phyloP scores from a whole-genome alignment of 2,797 vertebrate species.

The Dicrostonyx torquatus region DNA sequence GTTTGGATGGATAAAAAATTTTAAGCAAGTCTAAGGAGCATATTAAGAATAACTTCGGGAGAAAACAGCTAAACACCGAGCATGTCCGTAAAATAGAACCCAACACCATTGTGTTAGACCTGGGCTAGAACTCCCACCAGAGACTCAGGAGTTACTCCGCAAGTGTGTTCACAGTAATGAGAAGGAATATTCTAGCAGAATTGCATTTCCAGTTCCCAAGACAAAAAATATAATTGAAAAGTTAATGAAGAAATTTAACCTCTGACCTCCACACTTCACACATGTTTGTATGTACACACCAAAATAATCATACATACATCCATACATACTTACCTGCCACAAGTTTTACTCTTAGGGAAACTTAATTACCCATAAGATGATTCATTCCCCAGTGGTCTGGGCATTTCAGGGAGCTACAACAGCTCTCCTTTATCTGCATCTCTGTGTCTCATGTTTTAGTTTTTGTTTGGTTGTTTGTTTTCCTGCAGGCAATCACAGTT shows the following conservation, averaged over 20 bases:
- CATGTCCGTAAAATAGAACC: not conserved
- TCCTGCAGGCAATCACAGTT: not conserved
- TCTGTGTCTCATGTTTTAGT: not conserved
- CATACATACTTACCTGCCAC: not conserved
- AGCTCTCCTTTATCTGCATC: not conserved
- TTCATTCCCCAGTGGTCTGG: not conserved
- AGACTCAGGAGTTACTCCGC: not conserved
- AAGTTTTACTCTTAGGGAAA: constrained; percentile 19
- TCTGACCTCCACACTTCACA: not conserved
- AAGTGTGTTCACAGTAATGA: not conserved
- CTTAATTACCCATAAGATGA: not conserved
- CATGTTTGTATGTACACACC: not conserved
- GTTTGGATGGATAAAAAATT: not conserved
- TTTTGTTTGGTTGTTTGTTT: not conserved
- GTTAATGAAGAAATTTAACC: not conserved
- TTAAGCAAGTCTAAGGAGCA: not conserved
- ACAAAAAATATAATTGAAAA: not conserved
- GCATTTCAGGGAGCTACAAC: not conserved
- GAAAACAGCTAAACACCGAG: not conserved
- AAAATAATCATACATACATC: not conserved
- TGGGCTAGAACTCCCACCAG: not conserved
- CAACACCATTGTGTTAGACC: not conserved
- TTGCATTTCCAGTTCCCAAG: not conserved
- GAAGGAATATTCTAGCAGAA: not conserved
- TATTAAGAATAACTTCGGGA: not conserved